A percentile compares a stretch with the other conserved stretches of the same genome.
Conservation (phyloP, 2,888 invertebrate species). For the Plebejus argus region DNA sequence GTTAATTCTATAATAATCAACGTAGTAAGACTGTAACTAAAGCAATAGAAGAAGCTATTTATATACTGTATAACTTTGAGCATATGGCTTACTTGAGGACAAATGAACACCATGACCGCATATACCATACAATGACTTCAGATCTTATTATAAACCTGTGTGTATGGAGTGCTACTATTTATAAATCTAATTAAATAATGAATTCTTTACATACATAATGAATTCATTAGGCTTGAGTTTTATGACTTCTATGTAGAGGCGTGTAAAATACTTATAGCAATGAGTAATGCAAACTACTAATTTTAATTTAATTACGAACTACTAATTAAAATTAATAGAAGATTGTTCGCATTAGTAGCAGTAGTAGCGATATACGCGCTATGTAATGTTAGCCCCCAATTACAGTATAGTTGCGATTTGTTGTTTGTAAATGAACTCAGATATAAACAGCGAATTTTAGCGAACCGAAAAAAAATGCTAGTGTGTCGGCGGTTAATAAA, state of each 20-base stretch:
- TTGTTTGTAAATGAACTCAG: too few species aligned
- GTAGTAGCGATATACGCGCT: too few species aligned
- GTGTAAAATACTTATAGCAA: not conserved
- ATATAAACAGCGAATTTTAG: too few species aligned
- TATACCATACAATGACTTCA: not conserved
- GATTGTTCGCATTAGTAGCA: too few species aligned
- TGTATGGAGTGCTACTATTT: not conserved
- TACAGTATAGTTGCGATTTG: too few species aligned
- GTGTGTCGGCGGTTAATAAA: too few species aligned
- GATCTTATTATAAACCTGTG: not conserved
- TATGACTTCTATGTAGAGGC: not conserved
- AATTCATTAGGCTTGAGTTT: not conserved
- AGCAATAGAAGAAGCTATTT: not conserved
- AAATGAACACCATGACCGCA: not conserved
- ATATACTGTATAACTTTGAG: not conserved
- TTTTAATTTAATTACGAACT: too few species aligned
- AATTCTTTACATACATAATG: too few species aligned
- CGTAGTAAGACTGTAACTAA: not conserved
- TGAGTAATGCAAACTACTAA: not conserved
- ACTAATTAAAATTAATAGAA: too few species aligned
- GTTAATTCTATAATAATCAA: too few species aligned
- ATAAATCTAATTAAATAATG: not conserved
- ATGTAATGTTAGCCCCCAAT: too few species aligned
- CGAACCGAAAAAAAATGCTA: too few species aligned
- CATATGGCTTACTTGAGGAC: constrained; percentile 1